phyloP scores from a whole-genome alignment of 2,888 invertebrate species.

The Theodoxus fluviatilis region DNA sequence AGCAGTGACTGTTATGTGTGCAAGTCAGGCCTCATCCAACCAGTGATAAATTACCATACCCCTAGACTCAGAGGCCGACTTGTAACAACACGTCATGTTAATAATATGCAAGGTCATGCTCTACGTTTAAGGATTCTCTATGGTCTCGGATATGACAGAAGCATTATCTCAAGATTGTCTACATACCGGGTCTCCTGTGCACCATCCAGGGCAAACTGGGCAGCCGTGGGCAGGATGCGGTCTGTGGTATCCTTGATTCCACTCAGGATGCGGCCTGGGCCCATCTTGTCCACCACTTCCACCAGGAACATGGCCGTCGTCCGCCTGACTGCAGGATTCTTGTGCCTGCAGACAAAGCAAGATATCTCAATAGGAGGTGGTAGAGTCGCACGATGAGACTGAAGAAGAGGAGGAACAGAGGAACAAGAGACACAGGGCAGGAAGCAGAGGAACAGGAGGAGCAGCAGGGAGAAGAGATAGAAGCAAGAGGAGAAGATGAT shows the following conservation, averaged over 20 bases:
- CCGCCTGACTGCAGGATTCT: constrained; percentile 86
- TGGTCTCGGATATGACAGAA: too few relatives aligned
- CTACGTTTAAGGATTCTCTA: too few relatives aligned
- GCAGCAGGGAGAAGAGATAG: too few relatives aligned
- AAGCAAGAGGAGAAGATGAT: too few relatives aligned
- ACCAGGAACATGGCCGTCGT: constrained; percentile 82
- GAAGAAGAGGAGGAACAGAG: background rate
- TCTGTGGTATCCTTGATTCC: constrained; percentile 81
- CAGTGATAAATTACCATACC: too few relatives aligned
- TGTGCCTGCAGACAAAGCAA: constrained; percentile 70
- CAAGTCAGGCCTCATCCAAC: too few relatives aligned
- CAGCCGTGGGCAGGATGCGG: constrained; percentile 80
- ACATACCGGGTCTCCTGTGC: constrained; percentile 85
- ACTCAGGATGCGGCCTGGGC: constrained; percentile 76
- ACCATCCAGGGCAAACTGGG: constrained; percentile 85
- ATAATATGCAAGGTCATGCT: too few relatives aligned
- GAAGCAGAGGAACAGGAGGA: background rate
- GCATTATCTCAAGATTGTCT: too few relatives aligned
- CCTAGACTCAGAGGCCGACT: too few relatives aligned
- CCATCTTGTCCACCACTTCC: constrained; percentile 75
- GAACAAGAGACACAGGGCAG: background rate
- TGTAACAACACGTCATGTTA: too few relatives aligned
- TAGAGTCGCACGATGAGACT: background rate
- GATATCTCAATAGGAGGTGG: background rate
- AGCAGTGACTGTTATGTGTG: too few relatives aligned